Conservation (phyloP, 2,888 invertebrate genomes). For the Venustoraphidia nigricollis region DNA sequence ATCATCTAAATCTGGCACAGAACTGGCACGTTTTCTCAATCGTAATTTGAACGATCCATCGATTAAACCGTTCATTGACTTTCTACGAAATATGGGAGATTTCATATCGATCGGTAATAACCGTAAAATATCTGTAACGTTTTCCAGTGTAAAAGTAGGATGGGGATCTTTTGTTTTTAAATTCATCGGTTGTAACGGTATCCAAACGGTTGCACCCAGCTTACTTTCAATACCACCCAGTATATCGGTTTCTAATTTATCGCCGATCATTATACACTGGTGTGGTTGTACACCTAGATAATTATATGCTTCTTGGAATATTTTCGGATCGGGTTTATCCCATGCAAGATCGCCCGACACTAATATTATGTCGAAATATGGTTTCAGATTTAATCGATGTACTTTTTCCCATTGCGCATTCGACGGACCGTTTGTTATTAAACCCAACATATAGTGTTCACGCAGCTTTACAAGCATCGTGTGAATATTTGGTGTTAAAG, state of each 20-base stretch:
- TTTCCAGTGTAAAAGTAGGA: constrained; percentile 50
- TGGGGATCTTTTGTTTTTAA: constrained; percentile 28
- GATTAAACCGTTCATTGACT: constrained; percentile 8
- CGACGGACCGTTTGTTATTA: constrained; percentile 79
- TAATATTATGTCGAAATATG: constrained; percentile 63
- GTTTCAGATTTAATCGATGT: constrained; percentile 47
- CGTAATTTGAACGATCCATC: constrained; percentile 3
- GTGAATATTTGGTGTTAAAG: constrained; percentile 49
- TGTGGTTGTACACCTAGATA: constrained; percentile 56
- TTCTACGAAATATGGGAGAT: constrained; percentile 16
- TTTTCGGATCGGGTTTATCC: constrained; percentile 73
- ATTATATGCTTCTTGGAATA: constrained; percentile 69
- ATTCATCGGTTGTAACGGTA: constrained; percentile 38
- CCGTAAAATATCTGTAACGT: constrained; percentile 44
- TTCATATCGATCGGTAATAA: constrained; percentile 38
- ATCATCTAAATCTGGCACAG: constrained; percentile 25
- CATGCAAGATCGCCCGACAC: constrained; percentile 74
- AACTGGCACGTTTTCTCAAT: constrained; percentile 11
- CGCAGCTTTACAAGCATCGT: constrained; percentile 53
- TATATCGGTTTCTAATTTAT: constrained; percentile 78
- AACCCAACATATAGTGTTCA: constrained; percentile 57
- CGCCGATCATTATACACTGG: constrained; percentile 75
- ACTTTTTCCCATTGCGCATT: constrained; percentile 83
- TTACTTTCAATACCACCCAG: constrained; percentile 66
- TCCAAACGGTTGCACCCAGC: constrained; percentile 67